These are phyloP conservation scores for Styela plicata DNA, from an alignment of 23 tunicate species.

Conservation along the genomic window DNA sequence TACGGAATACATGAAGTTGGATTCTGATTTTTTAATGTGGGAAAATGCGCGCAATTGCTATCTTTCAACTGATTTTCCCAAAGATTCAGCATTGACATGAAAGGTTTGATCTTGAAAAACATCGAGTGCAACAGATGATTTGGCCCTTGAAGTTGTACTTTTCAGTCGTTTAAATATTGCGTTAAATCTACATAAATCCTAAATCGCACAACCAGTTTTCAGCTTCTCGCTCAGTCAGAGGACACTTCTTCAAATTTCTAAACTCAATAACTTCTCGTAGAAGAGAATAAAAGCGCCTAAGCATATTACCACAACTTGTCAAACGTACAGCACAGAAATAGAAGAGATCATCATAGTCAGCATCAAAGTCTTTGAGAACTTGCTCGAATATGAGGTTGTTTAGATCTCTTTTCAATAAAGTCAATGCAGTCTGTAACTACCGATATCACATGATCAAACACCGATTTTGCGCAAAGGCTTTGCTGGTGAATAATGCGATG, in stretches of 20 bases:
- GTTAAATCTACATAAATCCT: too few species aligned
- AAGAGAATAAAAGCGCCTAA: constrained; percentile 28
- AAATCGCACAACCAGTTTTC: too few species aligned
- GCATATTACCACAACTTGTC: constrained; percentile 56
- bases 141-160: too few species aligned
- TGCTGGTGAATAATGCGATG: neutral
- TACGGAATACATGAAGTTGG: too few species aligned
- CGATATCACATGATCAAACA: constrained; percentile 54
- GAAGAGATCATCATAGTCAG: constrained; percentile 48
- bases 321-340: constrained; percentile 57
- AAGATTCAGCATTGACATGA: too few species aligned
- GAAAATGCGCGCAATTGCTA: too few species aligned
- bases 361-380: constrained; percentile 42
- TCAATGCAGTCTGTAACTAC: constrained; percentile 51
- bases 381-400: constrained; percentile 61
- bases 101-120: too few species aligned
- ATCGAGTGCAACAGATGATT: too few species aligned
- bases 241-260: constrained; percentile 24
- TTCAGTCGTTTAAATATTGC: too few species aligned
- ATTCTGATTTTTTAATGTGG: too few species aligned
- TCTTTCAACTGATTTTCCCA: too few species aligned
- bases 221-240: constrained; percentile 16
- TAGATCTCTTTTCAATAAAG: constrained; percentile 58
- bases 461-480: constrained; percentile 31
- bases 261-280: constrained; percentile 3